These are phyloP conservation scores for Temnothorax unifasciatus DNA, from an alignment of 2,888 invertebrate species.

Conservation along the genomic window DNA sequence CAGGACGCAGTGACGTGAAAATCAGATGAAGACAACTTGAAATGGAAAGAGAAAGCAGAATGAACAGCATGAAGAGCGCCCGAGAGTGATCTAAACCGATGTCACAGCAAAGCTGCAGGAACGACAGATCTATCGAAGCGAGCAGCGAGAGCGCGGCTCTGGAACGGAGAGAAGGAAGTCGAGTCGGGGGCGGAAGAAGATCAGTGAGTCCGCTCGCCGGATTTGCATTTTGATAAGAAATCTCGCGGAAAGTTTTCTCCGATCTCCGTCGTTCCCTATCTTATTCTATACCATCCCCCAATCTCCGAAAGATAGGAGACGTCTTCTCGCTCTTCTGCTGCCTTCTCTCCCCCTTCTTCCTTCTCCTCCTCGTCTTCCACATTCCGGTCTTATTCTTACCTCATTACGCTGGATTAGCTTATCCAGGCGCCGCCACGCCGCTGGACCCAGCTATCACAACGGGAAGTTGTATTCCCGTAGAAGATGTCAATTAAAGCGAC, in stretches of 20 bases:
- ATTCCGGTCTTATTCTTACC: constrained; percentile 83
- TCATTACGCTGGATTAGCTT: constrained; percentile 85
- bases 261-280: constrained; percentile 52
- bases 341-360: background rate
- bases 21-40: constrained; percentile 35
- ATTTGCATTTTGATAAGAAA: constrained; percentile 86
- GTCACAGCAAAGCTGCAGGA: constrained; percentile 28
- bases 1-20: constrained; percentile 30
- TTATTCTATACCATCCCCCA: constrained; percentile 48
- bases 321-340: constrained; percentile 35
- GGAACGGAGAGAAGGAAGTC: constrained; percentile 45
- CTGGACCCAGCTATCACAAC: constrained; percentile 44
- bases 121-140: constrained; percentile 62
- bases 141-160: constrained; percentile 21
- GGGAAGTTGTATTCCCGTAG: constrained; percentile 40
- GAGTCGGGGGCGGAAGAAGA: constrained; percentile 65
- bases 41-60: constrained; percentile 22
- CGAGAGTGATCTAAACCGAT: constrained; percentile 51
- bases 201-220: constrained; percentile 79
- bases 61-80: constrained; percentile 23
- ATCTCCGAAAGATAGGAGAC: constrained; percentile 57
- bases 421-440: constrained; percentile 67
- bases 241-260: constrained; percentile 83
- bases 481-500: constrained; percentile 64
- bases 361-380: background rate